Percentiles rank a stretch among this genome's conserved stretches.
Conservation (phyloP, 2,888 invertebrate species). For the Cistogaster globosa region DNA sequence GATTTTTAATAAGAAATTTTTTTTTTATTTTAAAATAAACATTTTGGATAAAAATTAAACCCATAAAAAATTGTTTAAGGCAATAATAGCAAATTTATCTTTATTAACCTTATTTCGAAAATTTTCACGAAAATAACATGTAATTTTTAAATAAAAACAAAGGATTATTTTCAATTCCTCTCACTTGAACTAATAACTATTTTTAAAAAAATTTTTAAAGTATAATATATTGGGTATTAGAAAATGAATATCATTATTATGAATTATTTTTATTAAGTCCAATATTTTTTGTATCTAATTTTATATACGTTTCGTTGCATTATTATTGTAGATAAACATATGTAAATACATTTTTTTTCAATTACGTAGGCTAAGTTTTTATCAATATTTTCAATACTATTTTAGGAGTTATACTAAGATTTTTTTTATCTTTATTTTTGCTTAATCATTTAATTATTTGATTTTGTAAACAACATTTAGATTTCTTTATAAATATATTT, state of each 20-base stretch:
- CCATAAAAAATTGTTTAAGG: no score
- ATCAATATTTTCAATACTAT: constrained; percentile 37
- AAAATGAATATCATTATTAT: neutral
- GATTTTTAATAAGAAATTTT: no score
- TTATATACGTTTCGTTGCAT: constrained; percentile 44
- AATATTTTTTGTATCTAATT: no score
- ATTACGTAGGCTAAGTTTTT: constrained; percentile 18
- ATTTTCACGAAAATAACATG: neutral
- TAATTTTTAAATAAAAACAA: neutral
- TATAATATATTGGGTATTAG: no score
- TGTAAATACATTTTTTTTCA: constrained; percentile 1
- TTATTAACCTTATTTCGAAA: constrained; percentile 32
- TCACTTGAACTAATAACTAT: neutral
- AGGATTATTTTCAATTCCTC: neutral
- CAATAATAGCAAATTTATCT: neutral
- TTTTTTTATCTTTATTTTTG: constrained; percentile 5
- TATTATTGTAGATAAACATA: constrained; percentile 44
- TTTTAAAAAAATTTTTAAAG: neutral
- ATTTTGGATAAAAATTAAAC: no score
- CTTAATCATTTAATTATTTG: constrained; percentile 2
- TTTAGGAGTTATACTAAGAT: constrained; percentile 32
- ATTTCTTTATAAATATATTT: constrained; percentile 47
- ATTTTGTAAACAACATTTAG: constrained; percentile 67
- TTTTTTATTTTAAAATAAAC: no score
- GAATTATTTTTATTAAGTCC: constrained; percentile 7